Evolutionary conservation across 2,888 invertebrate species (phyloP), one percentile per base, ranked within the genome.

Genomic region (Macroteleia sp.): DNA sequence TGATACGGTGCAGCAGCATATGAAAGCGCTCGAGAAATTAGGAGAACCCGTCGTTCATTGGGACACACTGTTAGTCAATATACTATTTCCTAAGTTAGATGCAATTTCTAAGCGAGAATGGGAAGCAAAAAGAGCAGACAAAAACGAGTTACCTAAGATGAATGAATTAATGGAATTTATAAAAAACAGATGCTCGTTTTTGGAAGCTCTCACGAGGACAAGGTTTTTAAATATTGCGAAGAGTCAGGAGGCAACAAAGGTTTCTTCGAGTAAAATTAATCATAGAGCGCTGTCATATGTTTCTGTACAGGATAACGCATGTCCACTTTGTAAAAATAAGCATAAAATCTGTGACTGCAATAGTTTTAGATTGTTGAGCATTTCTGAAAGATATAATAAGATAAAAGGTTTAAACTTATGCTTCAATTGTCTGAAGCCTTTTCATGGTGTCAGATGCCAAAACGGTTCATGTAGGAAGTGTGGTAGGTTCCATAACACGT

Each of bases 91-190:
- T 9, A 56, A 56, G 16, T 20, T 56, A 14, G 56, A 41, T 28
- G 16, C 10, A 2, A 9, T 20, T 2, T 14, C 39, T 16, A 17
- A 25, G 10, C 56, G 41, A 5, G 39, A 41, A 14, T 56, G 56
- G 62, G 62, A 48, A 30, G 10, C 62, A 8, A 22, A 62, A 17
- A 62, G 44, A 66, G 46, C 46, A 8, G 46, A 25, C 16, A 46
- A 46, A 46, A 9, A 9, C 9, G 46, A 25, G 16, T 4, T 46
- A 2, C 46, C 28, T 16, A 46, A 19, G n/a, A 46, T 46, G 16
- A 2, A 28, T 16, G 28, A 46, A 5, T 46, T 46, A 2, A 2
- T 19, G 14, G 10, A 46, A 10, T 46, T 14, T 28, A 10, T 25
- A 8, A 46, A 46, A 25, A 25, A 16, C 2, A 22, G 52, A 4